Base-by-base conservation (phyloP, 1,140 invertebrate species). In the Drosophila mayri region DNA sequence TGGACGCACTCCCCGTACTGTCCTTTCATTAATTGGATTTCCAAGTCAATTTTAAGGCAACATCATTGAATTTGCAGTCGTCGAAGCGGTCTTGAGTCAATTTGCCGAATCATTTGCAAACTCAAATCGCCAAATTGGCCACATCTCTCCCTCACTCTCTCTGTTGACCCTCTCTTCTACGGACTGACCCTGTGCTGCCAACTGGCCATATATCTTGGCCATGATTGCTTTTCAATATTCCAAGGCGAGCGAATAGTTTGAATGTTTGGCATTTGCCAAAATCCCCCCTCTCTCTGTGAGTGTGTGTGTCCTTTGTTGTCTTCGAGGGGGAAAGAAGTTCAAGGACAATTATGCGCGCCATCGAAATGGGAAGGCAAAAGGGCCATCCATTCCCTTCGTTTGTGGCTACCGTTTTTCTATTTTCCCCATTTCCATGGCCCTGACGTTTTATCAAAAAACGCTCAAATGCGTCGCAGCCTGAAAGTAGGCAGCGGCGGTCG, bases 181-280 rank as follows among this genome's bases (percentile, higher is more conserved):
- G 20, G 55, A 20, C 63, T 50, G 72, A 40, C 49, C 57, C 54
- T 67, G 71, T 38, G 40, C 62, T 66, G 63, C 74, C 73, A 76
- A 58, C 40, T 76, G 74, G 63, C 63, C 73, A 68, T 78, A 78
- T 58, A 63, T 78, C 50, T 78, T 68, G 72, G 73, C 63, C 73
- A 68, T 71, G 76, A 77, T 77, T 78, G 76, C 64, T 58, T 78
- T 70, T 77, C 76, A 78, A 78, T 49, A 62, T 49, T 78, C 64
- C 76, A 78, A 78, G 76, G 63, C 14, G 10, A 28, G 38, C 9
- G 50, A 18, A 49, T 68, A 57, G 50, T 57, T 58, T 72, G 66
- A 22, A 78, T 63, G 58, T 70, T 78, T 78, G 76, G 57, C 76
- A 78, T 78, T 78, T 76, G 74, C 63, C 73, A 76, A 76, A 74